Evolutionary conservation across 2,888 invertebrate species (phyloP).

Genomic region (Limnephilus auricula): DNA sequence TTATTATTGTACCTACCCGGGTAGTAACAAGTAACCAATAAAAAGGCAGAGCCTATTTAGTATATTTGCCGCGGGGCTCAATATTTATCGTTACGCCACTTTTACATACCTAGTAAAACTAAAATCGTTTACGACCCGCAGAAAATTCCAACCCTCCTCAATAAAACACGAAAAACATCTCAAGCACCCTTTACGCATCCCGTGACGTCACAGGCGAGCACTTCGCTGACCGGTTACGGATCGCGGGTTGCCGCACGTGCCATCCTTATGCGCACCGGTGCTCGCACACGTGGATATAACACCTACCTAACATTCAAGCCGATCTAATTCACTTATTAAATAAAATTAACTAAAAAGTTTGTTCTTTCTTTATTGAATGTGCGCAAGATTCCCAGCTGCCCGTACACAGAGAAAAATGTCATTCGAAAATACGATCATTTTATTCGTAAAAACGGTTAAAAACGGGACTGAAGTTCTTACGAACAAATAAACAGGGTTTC

Average conservation of each 20-base stretch:
- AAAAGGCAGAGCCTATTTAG: background rate
- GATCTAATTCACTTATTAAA: background rate
- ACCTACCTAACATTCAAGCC: background rate
- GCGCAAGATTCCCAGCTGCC: too few relatives aligned
- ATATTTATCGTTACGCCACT: background rate
- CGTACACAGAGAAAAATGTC: too few relatives aligned
- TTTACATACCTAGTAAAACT: background rate
- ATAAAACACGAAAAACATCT: slow-evolving; percentile 1
- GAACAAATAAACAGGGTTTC: too few relatives aligned
- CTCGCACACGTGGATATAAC: background rate
- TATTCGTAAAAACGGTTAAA: too few relatives aligned
- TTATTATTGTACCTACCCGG: too few relatives aligned
- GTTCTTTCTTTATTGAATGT: too few relatives aligned
- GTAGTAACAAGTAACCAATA: too few relatives aligned
- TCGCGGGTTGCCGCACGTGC: background rate
- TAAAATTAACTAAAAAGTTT: too few relatives aligned
- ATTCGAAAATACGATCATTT: too few relatives aligned
- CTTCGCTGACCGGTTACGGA: background rate
- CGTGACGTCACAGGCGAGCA: background rate
- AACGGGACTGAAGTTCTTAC: too few relatives aligned
- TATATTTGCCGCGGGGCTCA: background rate
- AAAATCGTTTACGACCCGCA: background rate
- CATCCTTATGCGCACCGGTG: background rate
- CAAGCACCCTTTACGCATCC: background rate
- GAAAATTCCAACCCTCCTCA: background rate